Evolutionary conservation across 2,888 invertebrate genomes (phyloP), one percentile per base, ranked within the genome.

Genomic region (Crossocerus cetratus): DNA sequence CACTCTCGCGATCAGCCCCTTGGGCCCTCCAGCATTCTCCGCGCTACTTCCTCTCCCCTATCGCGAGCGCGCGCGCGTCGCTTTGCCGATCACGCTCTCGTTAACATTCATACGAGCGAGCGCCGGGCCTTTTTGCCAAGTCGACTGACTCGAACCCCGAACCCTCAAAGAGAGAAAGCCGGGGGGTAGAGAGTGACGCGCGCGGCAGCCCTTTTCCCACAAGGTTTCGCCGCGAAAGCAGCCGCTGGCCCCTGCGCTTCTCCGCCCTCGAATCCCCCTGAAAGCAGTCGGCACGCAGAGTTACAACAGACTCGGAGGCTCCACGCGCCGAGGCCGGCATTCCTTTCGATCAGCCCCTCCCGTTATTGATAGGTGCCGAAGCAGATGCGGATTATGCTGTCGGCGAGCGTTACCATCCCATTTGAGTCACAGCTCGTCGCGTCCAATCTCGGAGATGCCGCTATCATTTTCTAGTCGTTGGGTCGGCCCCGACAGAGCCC

Each of bases 51-150:
- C 23, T 53, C 22, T 56, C 16, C 18, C 55, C 43, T n/a, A 11
- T 32, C 32, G 32, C 11, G 11, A 4, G 32, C 11, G 11, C 32
- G 32, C 32, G 1, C 32, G 32, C 32, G 32, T 32, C 54, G 62
- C 66, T 74, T 77, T 66, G 60, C 72, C 76, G 78, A 81, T 82
- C 80, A 69, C 75, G 80, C 72, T 65, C 81, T 83, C 79, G 81
- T 83, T 83, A 83, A 79, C 79, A 81, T 83, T 82, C 82, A 77
- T 81, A 77, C 78, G 65, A 74, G 78, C 69, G 71, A 67, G 71
- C 67, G 55, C 73, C 59, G 57, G 71, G 73, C 73, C 82, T 74
- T 79, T 83, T 79, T 74, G 69, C 74, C 71, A 77, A 82, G 80
- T 82, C 73, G 66, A 72, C 76, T 74, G 66, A 65, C 61, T 71